A percentile compares a stretch with the other conserved stretches of the same genome.
Conservation (phyloP, 2,113 vertebrate species). For the Pyxicephalus adspersus region DNA sequence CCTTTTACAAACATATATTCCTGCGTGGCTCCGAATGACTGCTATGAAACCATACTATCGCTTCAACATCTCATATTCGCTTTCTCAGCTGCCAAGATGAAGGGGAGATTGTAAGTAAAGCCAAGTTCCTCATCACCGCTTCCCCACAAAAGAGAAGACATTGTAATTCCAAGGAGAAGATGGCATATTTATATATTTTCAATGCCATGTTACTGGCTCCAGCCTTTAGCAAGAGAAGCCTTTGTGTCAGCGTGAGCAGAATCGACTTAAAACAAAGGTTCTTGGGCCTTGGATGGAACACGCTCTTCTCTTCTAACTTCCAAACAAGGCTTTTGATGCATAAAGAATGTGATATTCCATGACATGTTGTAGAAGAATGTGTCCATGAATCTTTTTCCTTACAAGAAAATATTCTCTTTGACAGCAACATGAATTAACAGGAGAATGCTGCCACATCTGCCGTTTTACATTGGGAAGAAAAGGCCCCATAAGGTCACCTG, state of each 20-base stretch:
- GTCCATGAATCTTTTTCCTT: conserved; percentile 15
- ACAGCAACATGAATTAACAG: conserved; percentile 37
- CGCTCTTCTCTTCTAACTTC: background rate
- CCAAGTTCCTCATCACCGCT: background rate
- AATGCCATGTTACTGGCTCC: background rate
- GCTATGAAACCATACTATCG: background rate
- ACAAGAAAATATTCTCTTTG: conserved; percentile 1
- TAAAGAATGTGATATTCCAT: background rate
- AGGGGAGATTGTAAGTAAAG: background rate
- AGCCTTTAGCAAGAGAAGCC: background rate
- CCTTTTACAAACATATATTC: conserved; percentile 29
- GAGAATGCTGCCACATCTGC: conserved; percentile 25
- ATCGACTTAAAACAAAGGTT: background rate
- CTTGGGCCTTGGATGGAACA: background rate
- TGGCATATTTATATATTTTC: too few relatives aligned
- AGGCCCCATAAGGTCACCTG: conserved; percentile 9
- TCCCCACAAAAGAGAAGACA: background rate
- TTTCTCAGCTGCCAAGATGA: conserved; percentile 13
- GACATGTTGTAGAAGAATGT: background rate
- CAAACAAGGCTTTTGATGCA: conserved; percentile 5
- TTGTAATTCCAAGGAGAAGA: background rate
- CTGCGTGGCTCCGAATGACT: background rate
- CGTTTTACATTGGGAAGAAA: background rate
- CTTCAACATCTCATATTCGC: conserved; percentile 11
- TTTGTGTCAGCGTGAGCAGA: background rate